phyloP scores from a whole-genome alignment of 2,888 invertebrate genomes.

The Dascillus cervinus region DNA sequence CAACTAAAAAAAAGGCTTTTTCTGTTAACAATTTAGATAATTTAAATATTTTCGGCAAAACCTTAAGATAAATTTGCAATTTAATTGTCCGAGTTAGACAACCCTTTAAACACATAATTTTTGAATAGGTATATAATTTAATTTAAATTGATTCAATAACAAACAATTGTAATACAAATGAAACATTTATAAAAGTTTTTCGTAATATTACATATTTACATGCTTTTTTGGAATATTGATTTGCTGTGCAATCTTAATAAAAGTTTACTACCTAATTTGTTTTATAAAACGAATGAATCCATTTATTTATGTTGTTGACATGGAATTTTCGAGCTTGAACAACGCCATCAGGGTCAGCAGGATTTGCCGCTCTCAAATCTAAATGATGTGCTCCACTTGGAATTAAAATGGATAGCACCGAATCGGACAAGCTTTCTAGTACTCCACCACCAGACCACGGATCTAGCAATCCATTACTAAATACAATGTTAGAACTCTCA shows the following conservation, averaged over 20 bases:
- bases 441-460: slow-evolving; percentile 87
- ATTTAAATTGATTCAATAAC: too few species aligned
- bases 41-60: too few species aligned
- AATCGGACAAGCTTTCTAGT: slow-evolving; percentile 56
- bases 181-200: too few species aligned
- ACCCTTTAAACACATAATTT: too few species aligned
- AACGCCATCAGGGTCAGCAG: slow-evolving; percentile 60
- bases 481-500: slow-evolving; percentile 62
- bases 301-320: slow-evolving; percentile 51
- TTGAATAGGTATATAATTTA: too few species aligned
- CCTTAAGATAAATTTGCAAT: too few species aligned
- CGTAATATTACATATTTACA: too few species aligned
- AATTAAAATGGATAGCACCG: slow-evolving; percentile 63
- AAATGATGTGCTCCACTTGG: slow-evolving; percentile 82
- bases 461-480: slow-evolving; percentile 79
- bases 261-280: background rate
- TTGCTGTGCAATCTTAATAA: background rate
- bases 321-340: slow-evolving; percentile 55
- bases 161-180: too few species aligned
- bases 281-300: slow-evolving; percentile 42
- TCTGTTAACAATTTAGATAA: too few species aligned
- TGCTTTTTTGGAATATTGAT: too few species aligned
- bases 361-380: slow-evolving; percentile 62
- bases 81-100: too few species aligned
- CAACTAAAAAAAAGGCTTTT: too few species aligned